phyloP scores from a whole-genome alignment of 2,797 vertebrate genomes.

The Linurgus olivaceus region DNA sequence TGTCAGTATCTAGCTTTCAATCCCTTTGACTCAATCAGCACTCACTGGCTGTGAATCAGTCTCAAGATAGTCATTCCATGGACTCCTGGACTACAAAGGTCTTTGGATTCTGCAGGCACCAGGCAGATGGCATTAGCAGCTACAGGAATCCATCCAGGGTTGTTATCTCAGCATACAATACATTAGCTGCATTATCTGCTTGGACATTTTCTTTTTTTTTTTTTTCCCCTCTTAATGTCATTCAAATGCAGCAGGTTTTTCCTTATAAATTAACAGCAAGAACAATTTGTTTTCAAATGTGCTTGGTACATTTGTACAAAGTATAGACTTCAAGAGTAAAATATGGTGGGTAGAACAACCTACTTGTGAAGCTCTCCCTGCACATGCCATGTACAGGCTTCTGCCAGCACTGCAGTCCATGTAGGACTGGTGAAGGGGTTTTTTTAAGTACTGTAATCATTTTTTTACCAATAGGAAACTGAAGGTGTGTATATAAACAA shows the following conservation, averaged over 20 bases:
- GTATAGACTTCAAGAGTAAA: background rate
- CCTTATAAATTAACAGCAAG: background rate
- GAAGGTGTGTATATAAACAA: background rate
- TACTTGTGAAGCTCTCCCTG: background rate
- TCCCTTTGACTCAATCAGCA: background rate
- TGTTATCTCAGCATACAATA: background rate
- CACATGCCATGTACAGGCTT: background rate
- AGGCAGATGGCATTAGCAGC: slow-evolving; percentile 58
- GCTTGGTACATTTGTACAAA: background rate
- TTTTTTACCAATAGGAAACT: background rate
- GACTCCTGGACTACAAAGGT: background rate
- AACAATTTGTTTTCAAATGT: slow-evolving; percentile 20
- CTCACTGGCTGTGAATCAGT: background rate
- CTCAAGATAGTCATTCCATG: background rate
- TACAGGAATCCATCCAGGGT: slow-evolving; percentile 31
- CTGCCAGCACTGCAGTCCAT: background rate
- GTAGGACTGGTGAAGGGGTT: background rate
- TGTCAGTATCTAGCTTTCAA: background rate
- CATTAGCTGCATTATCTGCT: background rate
- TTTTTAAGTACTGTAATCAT: background rate
- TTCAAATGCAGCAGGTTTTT: background rate
- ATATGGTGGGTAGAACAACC: background rate
- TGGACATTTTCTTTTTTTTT: background rate
- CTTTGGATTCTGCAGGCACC: background rate
- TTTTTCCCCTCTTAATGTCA: background rate